Evolutionary conservation across 2,888 invertebrate species (phyloP).

Genomic region (Caenorhabditis macrosperma): DNA sequence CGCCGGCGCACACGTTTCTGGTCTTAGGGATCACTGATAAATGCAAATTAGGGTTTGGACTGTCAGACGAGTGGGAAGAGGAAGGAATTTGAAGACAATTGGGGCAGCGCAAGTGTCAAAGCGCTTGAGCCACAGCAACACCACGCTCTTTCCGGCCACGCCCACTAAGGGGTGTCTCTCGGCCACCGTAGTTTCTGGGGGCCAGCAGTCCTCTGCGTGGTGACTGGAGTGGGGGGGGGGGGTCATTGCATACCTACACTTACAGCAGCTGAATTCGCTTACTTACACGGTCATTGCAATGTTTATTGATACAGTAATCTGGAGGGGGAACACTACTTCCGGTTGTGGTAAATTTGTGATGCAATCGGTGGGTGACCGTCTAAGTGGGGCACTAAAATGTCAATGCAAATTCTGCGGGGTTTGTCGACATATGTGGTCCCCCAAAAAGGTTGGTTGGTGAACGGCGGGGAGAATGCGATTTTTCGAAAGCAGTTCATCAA

Average conservation of each 20-base stretch:
- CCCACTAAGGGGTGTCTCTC: conserved; percentile 14
- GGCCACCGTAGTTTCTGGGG: conserved; percentile 46
- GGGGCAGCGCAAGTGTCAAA: conserved; percentile 43
- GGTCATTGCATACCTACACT: conserved; percentile 23
- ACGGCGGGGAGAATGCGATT: background rate
- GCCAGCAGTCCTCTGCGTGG: background rate
- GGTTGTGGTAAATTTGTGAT: conserved; percentile 25
- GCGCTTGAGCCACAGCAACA: conserved; percentile 34
- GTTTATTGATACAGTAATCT: conserved; percentile 26
- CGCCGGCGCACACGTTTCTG: conserved; percentile 34
- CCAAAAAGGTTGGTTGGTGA: too few relatives aligned
- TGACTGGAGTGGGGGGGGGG: background rate
- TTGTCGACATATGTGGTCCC: conserved; percentile 12
- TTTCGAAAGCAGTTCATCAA: conserved; percentile 45
- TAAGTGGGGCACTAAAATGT: background rate
- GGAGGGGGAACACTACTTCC: conserved; percentile 10
- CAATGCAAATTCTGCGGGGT: conserved; percentile 35
- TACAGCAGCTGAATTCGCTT: background rate
- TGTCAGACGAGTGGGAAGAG: background rate
- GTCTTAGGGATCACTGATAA: conserved; percentile 19
- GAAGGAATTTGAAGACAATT: conserved; percentile 24
- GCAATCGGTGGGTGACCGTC: conserved; percentile 19
- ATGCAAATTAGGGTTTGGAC: too few relatives aligned
- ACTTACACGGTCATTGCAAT: conserved; percentile 33
- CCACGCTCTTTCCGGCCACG: conserved; percentile 36